Evolutionary conservation across 2,888 invertebrate genomes (phyloP).

Genomic region (Apamea monoglypha): DNA sequence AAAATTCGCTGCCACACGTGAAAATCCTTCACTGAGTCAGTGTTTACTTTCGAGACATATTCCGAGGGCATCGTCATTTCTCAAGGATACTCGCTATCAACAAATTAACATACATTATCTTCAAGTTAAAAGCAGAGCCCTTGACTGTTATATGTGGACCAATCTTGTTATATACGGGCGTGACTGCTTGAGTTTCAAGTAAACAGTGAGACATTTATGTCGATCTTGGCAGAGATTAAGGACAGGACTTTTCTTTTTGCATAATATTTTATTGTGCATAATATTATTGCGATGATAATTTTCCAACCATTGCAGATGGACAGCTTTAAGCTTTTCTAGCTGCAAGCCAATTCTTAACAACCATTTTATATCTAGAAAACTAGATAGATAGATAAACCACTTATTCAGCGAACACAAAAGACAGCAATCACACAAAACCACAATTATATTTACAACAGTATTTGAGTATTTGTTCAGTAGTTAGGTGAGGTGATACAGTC

Average conservation of each 20-base stretch:
- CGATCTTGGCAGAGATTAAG: constrained; percentile 2
- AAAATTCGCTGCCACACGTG: constrained; percentile 49
- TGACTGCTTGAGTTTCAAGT: constrained; percentile 8
- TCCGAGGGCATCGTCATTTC: constrained; percentile 50
- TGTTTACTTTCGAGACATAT: constrained; percentile 52
- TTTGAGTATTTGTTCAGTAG: no score
- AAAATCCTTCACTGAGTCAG: constrained; percentile 60
- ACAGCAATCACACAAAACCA: no score
- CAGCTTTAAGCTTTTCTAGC: no score
- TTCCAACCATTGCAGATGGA: background rate
- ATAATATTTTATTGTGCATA: background rate
- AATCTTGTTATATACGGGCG: constrained; percentile 25
- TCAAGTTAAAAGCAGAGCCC: constrained; percentile 72
- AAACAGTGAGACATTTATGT: constrained; percentile 19
- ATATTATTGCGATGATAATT: background rate
- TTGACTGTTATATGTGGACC: constrained; percentile 67
- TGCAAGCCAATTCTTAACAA: no score
- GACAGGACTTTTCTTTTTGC: background rate
- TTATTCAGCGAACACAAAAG: no score
- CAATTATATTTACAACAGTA: no score
- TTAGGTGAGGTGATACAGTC: no score
- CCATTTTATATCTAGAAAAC: background rate
- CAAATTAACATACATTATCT: constrained; percentile 76
- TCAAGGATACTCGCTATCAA: constrained; percentile 70
- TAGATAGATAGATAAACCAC: background rate